Percentiles rank a stretch among this genome's conserved stretches.
These are phyloP conservation scores for Agonopterix heracliana DNA, from an alignment of 2,888 invertebrate species.

Conservation along the genomic window DNA sequence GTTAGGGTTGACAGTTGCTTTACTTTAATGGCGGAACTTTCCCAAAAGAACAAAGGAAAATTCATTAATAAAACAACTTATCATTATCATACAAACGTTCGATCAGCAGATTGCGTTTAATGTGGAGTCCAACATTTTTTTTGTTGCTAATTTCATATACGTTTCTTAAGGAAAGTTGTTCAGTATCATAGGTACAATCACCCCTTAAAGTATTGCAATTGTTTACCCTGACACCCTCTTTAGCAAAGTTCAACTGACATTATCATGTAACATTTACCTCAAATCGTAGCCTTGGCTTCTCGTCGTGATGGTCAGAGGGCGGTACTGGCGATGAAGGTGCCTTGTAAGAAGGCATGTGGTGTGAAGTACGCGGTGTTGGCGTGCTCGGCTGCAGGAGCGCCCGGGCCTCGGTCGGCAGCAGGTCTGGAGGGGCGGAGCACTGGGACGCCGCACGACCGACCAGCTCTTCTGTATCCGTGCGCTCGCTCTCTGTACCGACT, in stretches of 20 bases:
- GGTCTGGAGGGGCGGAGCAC: constrained; percentile 79
- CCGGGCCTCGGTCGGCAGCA: constrained; percentile 75
- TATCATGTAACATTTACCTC: constrained; percentile 48
- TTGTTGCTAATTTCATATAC: too few species aligned
- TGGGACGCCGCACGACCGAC: constrained; percentile 79
- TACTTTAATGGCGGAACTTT: too few species aligned
- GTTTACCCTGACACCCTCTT: too few species aligned
- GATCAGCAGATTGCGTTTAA: too few species aligned
- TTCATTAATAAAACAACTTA: too few species aligned
- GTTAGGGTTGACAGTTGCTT: too few species aligned
- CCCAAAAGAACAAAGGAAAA: too few species aligned
- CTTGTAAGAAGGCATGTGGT: constrained; percentile 30
- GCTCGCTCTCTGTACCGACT: constrained; percentile 79
- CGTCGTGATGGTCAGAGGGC: constrained; percentile 36
- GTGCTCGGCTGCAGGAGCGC: constrained; percentile 58
- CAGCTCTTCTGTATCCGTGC: constrained; percentile 83
- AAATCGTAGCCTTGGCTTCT: constrained; percentile 60
- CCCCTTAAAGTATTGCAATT: too few species aligned
- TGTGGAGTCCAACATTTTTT: too few species aligned
- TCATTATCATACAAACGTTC: too few species aligned
- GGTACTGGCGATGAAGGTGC: constrained; percentile 32
- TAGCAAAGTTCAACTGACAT: background rate
- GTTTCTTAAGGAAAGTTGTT: too few species aligned
- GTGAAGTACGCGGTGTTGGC: constrained; percentile 27
- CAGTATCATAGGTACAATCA: too few species aligned